These are phyloP conservation scores for Paedocypris micromegethes DNA, from an alignment of 2,797 vertebrate genomes.

Conservation along the genomic window DNA sequence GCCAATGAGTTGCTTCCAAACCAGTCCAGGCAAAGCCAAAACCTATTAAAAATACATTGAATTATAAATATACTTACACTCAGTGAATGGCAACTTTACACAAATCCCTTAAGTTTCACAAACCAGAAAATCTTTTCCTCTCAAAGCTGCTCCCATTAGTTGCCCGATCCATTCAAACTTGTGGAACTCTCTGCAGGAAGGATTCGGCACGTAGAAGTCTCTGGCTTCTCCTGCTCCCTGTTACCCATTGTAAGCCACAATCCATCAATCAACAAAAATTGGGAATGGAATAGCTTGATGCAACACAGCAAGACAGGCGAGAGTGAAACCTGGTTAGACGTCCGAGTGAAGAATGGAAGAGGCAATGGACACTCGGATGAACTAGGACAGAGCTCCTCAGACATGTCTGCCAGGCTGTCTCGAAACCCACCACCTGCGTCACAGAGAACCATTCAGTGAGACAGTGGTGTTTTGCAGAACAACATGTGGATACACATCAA, in stretches of 20 bases:
- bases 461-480: neutral
- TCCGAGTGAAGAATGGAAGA: slow-evolving; percentile 89
- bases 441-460: neutral
- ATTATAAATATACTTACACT: neutral
- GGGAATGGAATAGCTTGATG: neutral
- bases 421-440: slow-evolving; percentile 85
- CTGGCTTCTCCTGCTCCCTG: slow-evolving; percentile 90
- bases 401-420: slow-evolving; percentile 96
- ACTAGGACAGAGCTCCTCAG: slow-evolving; percentile 94
- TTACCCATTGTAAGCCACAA: no score
- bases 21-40: slow-evolving; percentile 87
- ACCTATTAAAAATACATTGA: slow-evolving; percentile 65
- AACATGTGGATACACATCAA: neutral
- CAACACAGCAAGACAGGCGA: neutral
- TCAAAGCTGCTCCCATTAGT: slow-evolving; percentile 93
- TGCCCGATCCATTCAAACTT: slow-evolving; percentile 96
- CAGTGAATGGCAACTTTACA: neutral
- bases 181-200: slow-evolving; percentile 89
- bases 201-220: slow-evolving; percentile 95
- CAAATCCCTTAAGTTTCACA: slow-evolving; percentile 43
- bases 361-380: slow-evolving; percentile 88
- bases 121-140: slow-evolving; percentile 96
- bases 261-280: no score
- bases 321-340: slow-evolving; percentile 84
- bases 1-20: slow-evolving; percentile 96